phyloP scores from a whole-genome alignment of 1,140 invertebrate genomes.

The Neodiprion virginianus region DNA sequence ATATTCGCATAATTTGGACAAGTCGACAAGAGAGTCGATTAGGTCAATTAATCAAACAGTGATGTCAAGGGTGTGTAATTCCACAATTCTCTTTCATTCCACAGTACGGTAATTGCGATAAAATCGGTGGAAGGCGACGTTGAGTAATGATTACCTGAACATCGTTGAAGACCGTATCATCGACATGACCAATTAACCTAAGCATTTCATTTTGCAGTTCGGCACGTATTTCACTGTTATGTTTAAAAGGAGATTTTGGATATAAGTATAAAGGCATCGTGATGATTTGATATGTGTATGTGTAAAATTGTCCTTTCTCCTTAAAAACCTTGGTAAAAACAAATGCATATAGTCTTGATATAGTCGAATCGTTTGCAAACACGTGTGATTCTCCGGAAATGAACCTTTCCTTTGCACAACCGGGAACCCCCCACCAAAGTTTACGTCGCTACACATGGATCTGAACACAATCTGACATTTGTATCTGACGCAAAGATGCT shows the following conservation, averaged over 20 bases:
- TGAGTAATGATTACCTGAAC: slow-evolving; percentile 23
- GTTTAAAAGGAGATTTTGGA: slow-evolving; percentile 31
- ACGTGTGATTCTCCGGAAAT: no score
- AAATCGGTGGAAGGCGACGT: not conserved
- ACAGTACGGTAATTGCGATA: no score
- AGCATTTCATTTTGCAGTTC: slow-evolving; percentile 34
- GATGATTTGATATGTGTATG: not conserved
- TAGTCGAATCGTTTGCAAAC: no score
- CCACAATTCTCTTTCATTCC: no score
- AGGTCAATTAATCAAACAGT: not conserved
- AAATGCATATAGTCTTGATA: no score
- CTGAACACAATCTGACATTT: no score
- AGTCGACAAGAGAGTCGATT: not conserved
- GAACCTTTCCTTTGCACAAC: no score
- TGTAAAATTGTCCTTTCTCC: no score
- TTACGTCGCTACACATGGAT: no score
- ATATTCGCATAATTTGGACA: not conserved
- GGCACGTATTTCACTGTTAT: slow-evolving; percentile 29
- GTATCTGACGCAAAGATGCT: no score
- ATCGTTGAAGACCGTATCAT: slow-evolving; percentile 17
- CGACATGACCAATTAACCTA: slow-evolving; percentile 23
- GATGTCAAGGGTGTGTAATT: slow-evolving; percentile 2
- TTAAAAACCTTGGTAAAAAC: no score
- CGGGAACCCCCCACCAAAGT: no score
- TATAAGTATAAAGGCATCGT: not conserved